Percentiles rank a stretch among this genome's conserved stretches.
Evolutionary conservation across 2,797 vertebrate genomes (phyloP).

Genomic region (Tauraco hartlaubi): DNA sequence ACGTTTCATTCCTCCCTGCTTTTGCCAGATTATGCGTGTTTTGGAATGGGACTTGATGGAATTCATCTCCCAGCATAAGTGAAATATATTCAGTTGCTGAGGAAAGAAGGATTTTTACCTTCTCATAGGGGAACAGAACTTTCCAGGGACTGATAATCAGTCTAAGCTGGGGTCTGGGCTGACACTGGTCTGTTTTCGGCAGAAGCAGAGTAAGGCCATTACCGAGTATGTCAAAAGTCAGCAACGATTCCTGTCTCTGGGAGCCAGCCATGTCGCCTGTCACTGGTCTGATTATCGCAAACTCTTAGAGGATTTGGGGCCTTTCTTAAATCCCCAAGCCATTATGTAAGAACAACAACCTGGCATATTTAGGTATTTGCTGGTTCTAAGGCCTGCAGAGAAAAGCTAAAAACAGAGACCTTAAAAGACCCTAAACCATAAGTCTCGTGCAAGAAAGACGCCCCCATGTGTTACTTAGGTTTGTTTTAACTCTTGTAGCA

Average conservation of each 20-base stretch:
- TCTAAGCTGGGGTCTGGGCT: neutral
- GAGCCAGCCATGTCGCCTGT: neutral
- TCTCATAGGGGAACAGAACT: neutral
- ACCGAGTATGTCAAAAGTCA: neutral
- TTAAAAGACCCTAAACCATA: neutral
- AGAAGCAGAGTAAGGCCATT: slow-evolving; percentile 5
- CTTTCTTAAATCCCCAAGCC: neutral
- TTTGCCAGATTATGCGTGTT: neutral
- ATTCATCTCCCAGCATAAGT: neutral
- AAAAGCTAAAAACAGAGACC: neutral
- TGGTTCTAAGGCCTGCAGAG: neutral
- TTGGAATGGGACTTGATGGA: neutral
- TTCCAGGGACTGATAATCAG: neutral
- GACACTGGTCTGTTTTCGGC: neutral
- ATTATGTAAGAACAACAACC: neutral
- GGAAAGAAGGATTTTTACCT: neutral
- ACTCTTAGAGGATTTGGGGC: neutral
- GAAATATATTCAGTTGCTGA: neutral
- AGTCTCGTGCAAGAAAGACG: neutral
- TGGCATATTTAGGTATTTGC: neutral
- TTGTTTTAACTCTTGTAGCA: neutral
- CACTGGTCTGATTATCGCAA: neutral
- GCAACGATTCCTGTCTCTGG: neutral
- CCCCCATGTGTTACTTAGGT: neutral
- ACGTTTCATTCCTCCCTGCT: neutral